Percentiles rank a stretch among this genome's conserved stretches.
These are phyloP conservation scores for Schizopygopsis pylzovi DNA, from an alignment of 2,797 vertebrate species.

Conservation along the genomic window DNA sequence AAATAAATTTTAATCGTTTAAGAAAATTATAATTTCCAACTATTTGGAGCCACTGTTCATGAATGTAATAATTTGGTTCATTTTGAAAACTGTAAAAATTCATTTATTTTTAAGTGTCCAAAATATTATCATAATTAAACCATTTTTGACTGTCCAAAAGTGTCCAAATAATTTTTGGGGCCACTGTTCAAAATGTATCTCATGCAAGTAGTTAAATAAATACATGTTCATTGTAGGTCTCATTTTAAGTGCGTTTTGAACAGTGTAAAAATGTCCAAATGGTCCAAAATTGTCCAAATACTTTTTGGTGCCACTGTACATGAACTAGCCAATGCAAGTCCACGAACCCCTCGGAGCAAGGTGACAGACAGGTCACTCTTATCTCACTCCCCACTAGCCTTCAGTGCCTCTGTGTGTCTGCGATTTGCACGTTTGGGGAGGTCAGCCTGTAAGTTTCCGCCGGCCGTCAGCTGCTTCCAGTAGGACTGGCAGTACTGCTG, in stretches of 20 bases:
- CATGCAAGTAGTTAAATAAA: background rate
- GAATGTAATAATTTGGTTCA: background rate
- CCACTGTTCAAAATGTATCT: background rate
- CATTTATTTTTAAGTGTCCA: background rate
- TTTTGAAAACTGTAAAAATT: background rate
- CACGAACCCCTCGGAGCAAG: background rate
- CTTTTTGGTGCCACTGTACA: constrained; percentile 10
- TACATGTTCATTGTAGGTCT: background rate
- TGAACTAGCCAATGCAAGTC: constrained; percentile 6
- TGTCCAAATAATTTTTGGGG: background rate
- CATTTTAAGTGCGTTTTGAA: background rate
- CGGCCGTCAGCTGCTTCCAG: constrained; percentile 77
- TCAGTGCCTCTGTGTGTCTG: constrained; percentile 57
- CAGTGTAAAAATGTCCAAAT: background rate
- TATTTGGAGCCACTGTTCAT: background rate
- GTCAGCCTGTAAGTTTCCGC: constrained; percentile 65
- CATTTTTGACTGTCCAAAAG: background rate
- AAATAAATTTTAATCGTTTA: background rate
- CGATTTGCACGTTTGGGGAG: constrained; percentile 62
- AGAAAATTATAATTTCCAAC: background rate
- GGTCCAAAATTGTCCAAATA: constrained; percentile 20
- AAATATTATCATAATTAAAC: background rate
- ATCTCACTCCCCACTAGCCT: constrained; percentile 55
- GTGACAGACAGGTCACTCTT: background rate
- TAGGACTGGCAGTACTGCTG: constrained; percentile 86